Conservation (phyloP, 2,888 invertebrate genomes). For the Ennomos fuscantarius region DNA sequence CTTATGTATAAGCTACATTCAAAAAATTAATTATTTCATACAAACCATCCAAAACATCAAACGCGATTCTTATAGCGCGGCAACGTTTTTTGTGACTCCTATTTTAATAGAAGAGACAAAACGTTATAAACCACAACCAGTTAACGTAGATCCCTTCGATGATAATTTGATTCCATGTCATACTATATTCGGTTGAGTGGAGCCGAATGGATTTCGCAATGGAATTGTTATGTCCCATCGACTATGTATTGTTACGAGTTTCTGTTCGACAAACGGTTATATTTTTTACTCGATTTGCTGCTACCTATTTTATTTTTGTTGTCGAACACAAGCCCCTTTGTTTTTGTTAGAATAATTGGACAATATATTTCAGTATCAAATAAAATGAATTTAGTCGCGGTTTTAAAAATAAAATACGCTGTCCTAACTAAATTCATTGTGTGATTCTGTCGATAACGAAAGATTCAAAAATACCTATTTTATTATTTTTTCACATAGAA, state of each 20-base stretch:
- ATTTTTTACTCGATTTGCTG: conserved; percentile 66
- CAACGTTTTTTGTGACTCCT: conserved; percentile 17
- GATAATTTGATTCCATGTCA: conserved; percentile 78
- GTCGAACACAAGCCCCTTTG: conserved; percentile 37
- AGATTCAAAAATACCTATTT: too few relatives aligned
- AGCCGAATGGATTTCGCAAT: conserved; percentile 78
- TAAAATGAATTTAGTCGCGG: background rate
- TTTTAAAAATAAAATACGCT: too few relatives aligned
- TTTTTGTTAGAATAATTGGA: conserved; percentile 18
- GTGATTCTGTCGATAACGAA: too few relatives aligned
- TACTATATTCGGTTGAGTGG: conserved; percentile 76
- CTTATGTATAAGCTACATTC: too few relatives aligned
- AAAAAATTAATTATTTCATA: too few relatives aligned
- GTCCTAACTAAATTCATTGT: too few relatives aligned
- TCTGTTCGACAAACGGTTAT: conserved; percentile 60
- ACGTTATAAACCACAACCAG: conserved; percentile 52
- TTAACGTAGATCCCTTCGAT: conserved; percentile 53
- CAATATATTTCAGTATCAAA: conserved; percentile 5
- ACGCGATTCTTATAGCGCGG: too few relatives aligned
- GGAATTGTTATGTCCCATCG: conserved; percentile 68
- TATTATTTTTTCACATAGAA: too few relatives aligned
- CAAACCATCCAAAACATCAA: too few relatives aligned
- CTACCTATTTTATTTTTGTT: conserved; percentile 47
- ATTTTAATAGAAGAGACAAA: conserved; percentile 43
- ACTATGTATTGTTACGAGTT: conserved; percentile 57